Evolutionary conservation across 2,113 vertebrate genomes (phyloP), one percentile per base, ranked within the genome.

Genomic region (Hemichromis elongatus): DNA sequence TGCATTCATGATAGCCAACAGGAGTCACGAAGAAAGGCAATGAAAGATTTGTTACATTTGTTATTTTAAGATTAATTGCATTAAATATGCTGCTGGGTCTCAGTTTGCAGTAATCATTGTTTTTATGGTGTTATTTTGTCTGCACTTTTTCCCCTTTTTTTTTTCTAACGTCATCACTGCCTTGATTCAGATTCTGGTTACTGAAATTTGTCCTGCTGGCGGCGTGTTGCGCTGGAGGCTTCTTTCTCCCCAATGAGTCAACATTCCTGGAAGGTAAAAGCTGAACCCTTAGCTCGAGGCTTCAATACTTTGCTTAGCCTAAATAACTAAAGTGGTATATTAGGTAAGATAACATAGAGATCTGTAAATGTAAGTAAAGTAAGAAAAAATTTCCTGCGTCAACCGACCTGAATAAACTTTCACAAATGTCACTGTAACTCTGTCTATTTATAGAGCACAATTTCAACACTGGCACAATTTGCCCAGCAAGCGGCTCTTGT

Each of bases 241-340:
- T 99, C 96, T 99, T 99, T 94, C 94, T 99, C 82, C 98, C 98
- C 0, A 93, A 97, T 33, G 95, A 99, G 92, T 96, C 98, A 57
- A 97, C 93, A 54, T 99, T 99, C 92, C 96, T 99, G 70, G 93
- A 97, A 93, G 98, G 99, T 99, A 97, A 90, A 54, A 33, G 66
- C 8, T 7, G 1, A 7, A 42, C 0, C 1, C 12, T 55, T 5
- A 4, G 11, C 33, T 66, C 5, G 8, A 59, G 12, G 11, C 10
- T 78, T 24, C 56, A 75, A 5, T 9, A 57, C 10, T 55, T 26
- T 18, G 26, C 55, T 33, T 18, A 81, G 24, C n/a, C 52, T 81
- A 75, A 75, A 52, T 9, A 75, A 75, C 18, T 52, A 30, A 75
- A 66, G 61, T 66, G 61, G 11, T 66, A 33, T 19, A 33, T 37